Evolutionary conservation across 2,797 vertebrate genomes (phyloP), one percentile per base, ranked within the genome.

Genomic region (Thalassophryne amazonica): DNA sequence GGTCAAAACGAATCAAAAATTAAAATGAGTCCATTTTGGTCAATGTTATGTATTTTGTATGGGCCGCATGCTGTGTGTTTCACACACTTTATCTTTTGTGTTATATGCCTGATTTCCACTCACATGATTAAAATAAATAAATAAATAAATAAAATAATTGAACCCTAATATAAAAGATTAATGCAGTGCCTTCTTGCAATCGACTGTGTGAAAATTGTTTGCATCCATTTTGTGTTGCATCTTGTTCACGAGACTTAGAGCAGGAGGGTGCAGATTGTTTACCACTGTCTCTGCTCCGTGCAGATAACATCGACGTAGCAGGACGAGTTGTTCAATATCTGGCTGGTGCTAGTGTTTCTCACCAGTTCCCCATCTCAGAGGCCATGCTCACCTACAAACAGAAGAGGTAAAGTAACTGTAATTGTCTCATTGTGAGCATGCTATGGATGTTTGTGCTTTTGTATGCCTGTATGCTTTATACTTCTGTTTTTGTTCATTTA

Each of bases 301-400:
- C 84, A 92, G 92, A 93, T 56, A 91, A 81, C 65, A 88, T 93
- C 6, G 91, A 93, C 24, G 87, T 93, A 56, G 88, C 88, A 4
- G 88, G 85, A 29, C 88, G 92, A 6, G 86, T 92, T 3, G 73
- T 85, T 27, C 92, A 93, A 84, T 93, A 92, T 56, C 75, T 92
- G 52, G 82, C 82, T 2, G 90, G 91, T 30, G 91, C 91, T 56
- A 90, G 82, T 35, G 81, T 90, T 33, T 92, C 91, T 20, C 92
- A 93, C 60, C 91, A 91, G 77, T 91, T 91, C 60, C 91, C 92
- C 61, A 91, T 93, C 75, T 92, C 92, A 6, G 92, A 93, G 39
- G 92, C 91, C 45, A 93, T 93, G 92, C 91, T 93, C 43, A 93
- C 92, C 54, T 93, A 93, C 76, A 93, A 92, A 53, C 92, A 93